A percentile compares a stretch with the other conserved stretches of the same genome.
phyloP scores from a whole-genome alignment of 2,113 vertebrate genomes.

The Chitala chitala region DNA sequence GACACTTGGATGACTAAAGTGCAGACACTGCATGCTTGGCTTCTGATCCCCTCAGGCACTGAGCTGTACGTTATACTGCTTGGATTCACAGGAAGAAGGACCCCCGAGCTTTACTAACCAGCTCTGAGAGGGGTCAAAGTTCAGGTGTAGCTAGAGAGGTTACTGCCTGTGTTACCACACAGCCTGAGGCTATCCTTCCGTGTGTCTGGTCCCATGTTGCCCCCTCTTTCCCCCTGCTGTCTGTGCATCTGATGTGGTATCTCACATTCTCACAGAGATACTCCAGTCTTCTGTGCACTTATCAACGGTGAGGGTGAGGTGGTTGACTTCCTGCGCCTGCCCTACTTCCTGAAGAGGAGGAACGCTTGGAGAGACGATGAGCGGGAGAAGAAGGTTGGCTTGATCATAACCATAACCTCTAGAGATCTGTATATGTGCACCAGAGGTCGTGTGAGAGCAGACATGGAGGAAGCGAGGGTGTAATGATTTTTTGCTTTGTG shows the following conservation, averaged over 20 bases:
- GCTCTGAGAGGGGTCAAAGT: too few relatives aligned
- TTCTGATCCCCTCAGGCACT: not conserved
- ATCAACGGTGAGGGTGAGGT: conserved; percentile 95
- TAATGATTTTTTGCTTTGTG: not conserved
- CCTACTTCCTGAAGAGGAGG: conserved; percentile 90
- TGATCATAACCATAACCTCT: too few relatives aligned
- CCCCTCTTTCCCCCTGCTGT: too few relatives aligned
- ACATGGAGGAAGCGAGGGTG: too few relatives aligned
- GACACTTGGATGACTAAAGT: not conserved
- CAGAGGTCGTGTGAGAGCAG: conserved; percentile 4
- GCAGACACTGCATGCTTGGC: not conserved
- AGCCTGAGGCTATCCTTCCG: too few relatives aligned
- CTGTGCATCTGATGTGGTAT: not conserved
- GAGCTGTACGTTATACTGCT: too few relatives aligned
- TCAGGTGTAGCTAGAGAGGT: too few relatives aligned
- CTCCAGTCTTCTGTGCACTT: conserved; percentile 92
- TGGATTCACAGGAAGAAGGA: too few relatives aligned
- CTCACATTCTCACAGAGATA: conserved; percentile 67
- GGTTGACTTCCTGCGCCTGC: conserved; percentile 89
- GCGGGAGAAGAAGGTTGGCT: conserved; percentile 88
- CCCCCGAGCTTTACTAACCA: too few relatives aligned
- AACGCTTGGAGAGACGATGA: conserved; percentile 95
- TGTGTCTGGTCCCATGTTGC: not conserved
- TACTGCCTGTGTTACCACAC: too few relatives aligned
- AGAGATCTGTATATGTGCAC: not conserved